Base-by-base conservation (phyloP, 2,113 vertebrate genomes). In the Aix galericulata region DNA sequence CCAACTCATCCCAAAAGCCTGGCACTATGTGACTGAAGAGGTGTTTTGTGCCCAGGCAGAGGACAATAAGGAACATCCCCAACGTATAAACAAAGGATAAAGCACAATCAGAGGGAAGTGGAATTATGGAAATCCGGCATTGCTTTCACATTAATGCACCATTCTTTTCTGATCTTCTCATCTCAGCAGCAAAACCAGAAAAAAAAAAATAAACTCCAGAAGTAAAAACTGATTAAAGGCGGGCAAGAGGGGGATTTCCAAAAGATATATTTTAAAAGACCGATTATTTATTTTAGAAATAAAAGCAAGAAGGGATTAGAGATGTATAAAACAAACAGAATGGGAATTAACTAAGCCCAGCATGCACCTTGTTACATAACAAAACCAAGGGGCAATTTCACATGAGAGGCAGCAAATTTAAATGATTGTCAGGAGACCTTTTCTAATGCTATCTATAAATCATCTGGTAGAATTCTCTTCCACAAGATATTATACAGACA, bases 171-270 rank as follows among this genome's bases (percentile, higher is more conserved):
- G 77, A 90, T 79, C 63, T 84, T 68, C 91, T 94, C 92, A 86
- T 92, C 90, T 86, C 81, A 34, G 77, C 71, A 93, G 96, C 86
- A 91, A 93, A 91, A 77, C 66, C 18, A 34, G 80, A 93, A 82
- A 67, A 72, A 67, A 72, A 38, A 87, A 91, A 83, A 68, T 21
- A 6, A 93, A 81, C 79, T 91, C 81, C 40, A 79, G n/a, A 86
- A 91, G 90, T 69, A 91, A 88, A 95, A 95, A 91, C 91, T 95
- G 93, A 95, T 95, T 95, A 93, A 38, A 91, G 59, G 58, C 66
- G 78, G 79, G 81, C 85, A 93, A 94, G 91, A 86, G 74, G 46
- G 27, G 88, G 93, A 96, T 97, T 97, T 93, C 89, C 50, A 68
- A 93, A 82, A 71, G 25, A 72, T 74, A 50, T 16, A 15, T 75